Percentiles rank a stretch among this genome's conserved stretches.
These are phyloP conservation scores for Caenorhabditis wallacei DNA, from an alignment of 2,888 invertebrate genomes.

Conservation along the genomic window DNA sequence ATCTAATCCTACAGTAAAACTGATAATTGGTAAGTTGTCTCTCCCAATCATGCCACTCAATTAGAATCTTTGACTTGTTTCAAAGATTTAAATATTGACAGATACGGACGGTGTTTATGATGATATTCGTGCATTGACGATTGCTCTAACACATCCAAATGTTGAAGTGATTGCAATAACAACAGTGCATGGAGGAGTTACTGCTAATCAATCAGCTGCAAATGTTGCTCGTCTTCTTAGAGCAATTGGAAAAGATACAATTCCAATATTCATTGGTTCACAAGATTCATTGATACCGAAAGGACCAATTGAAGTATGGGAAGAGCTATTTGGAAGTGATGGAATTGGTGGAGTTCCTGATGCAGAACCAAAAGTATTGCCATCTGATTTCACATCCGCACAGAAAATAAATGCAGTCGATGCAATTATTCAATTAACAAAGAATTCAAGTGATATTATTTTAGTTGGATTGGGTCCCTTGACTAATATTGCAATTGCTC, in stretches of 20 bases:
- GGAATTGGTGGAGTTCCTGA: slow-evolving; percentile 75
- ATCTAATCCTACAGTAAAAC: slow-evolving; percentile 19
- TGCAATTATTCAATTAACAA: slow-evolving; percentile 53
- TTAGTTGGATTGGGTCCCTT: slow-evolving; percentile 83
- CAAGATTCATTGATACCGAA: slow-evolving; percentile 74
- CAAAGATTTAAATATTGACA: too few species aligned
- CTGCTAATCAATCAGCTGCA: slow-evolving; percentile 77
- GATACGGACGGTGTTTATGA: slow-evolving; percentile 81
- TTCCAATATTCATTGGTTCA: slow-evolving; percentile 81
- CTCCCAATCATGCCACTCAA: too few species aligned
- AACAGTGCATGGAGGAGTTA: slow-evolving; percentile 75
- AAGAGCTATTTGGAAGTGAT: slow-evolving; percentile 75
- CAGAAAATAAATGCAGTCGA: slow-evolving; percentile 38
- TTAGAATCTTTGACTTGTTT: too few species aligned
- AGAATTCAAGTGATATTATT: slow-evolving; percentile 56
- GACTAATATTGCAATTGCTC: slow-evolving; percentile 84
- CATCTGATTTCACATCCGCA: slow-evolving; percentile 12
- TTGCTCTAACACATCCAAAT: slow-evolving; percentile 71
- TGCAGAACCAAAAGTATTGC: slow-evolving; percentile 60
- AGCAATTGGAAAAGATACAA: slow-evolving; percentile 63
- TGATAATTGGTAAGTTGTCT: slow-evolving; percentile 46
- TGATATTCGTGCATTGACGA: slow-evolving; percentile 76
- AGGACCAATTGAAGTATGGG: slow-evolving; percentile 66
- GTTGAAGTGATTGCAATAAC: slow-evolving; percentile 75
- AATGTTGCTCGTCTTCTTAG: slow-evolving; percentile 78